Base-by-base conservation (phyloP, 2,888 invertebrate species). In the Syritta pipiens region DNA sequence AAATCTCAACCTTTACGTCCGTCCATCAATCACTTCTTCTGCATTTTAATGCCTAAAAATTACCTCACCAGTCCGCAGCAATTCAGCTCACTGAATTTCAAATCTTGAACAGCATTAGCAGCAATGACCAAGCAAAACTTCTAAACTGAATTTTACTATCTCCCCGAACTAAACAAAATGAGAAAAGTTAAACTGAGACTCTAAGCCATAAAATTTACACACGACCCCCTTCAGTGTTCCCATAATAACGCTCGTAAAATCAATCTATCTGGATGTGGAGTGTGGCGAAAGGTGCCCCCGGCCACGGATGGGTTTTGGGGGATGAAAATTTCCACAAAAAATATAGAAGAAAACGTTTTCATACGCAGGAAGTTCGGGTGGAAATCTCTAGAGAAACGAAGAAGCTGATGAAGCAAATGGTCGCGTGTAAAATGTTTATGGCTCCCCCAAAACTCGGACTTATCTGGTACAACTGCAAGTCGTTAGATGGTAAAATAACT, bases 361-460 rank as follows among this genome's bases (percentile, higher is more conserved):
- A 24, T 30, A 49, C 55, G 57, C 48, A 20, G 28, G 22, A 72
- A 72, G 49, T 65, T 72, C 49, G 24, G n/a, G n/a, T n/a, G n/a
- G 9, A 44, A 65, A 59, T 24, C 10, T 44, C 60, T 22, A 19
- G 10, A 26, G 22, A 30, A 24, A 28, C 12, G 28, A 19, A 53
- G 17, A 46, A 46, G 17, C 67, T 60, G 74, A 74, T 67, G 46
- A 51, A 60, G 67, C 46, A 67, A 74, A 67, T 60, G 53, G 46
- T 60, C 59, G 67, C 67, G 59, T 74, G 67, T 35, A 74, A 65
- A 74, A 74, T 75, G 67, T 75, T 75, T 75, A 75, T 67, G 24
- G 44, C 46, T 46, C 35, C 37, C 24, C 53, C 42, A 48, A 53
- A 48, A 67, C 53, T 51, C 17, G 44, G 67, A 75, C 53, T 74